Evolutionary conservation across 1,140 invertebrate genomes (phyloP), one percentile per base, ranked within the genome.

Genomic region (Hirudo medicinalis): DNA sequence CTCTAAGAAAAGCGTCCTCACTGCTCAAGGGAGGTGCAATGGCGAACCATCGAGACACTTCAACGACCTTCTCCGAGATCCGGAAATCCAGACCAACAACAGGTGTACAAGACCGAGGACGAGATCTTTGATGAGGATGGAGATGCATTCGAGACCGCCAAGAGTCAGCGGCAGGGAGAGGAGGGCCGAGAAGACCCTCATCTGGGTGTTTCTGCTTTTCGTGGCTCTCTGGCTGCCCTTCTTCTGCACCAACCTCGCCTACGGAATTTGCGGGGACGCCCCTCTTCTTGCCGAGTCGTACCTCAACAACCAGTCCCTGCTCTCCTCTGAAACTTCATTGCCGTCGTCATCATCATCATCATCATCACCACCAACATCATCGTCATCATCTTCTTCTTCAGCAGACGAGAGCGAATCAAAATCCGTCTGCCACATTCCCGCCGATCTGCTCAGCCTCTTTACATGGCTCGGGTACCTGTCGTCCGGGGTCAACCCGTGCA

Each of bases 381-480:
- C 43, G 13, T 17, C 43, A 49, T 49, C 43, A 49, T 11, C 9
- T 5, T 15, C 9, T 5, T 17, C 43, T 5, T 49, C 43, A 17
- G 4, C 43, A 5, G 11, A 15, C 43, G 5, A 49, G 43, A 8
- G 5, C 43, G 13, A 17, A 49, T 49, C 43, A 0, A 49, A 49
- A 49, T 49, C 43, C 43, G 43, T 49, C n/a, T 70, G 69, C 69
- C 40, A 53, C 69, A 54, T 70, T 53, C 69, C 69, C 15, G 43
- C 32, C 19, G 79, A 84, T 73, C 90, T 91, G 3, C 96, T 96
- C 79, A 88, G 94, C 84, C 89, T 93, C 73, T 87, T 97, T 73
- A 95, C 94, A 67, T 97, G 94, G 94, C 86, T 97, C 76, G 94
- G 96, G 72, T 99, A 98, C 82, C 94, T 92, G 69, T 97, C 97